Base-by-base conservation (phyloP, 2,797 vertebrate species). In the Phylloscopus collybita region DNA sequence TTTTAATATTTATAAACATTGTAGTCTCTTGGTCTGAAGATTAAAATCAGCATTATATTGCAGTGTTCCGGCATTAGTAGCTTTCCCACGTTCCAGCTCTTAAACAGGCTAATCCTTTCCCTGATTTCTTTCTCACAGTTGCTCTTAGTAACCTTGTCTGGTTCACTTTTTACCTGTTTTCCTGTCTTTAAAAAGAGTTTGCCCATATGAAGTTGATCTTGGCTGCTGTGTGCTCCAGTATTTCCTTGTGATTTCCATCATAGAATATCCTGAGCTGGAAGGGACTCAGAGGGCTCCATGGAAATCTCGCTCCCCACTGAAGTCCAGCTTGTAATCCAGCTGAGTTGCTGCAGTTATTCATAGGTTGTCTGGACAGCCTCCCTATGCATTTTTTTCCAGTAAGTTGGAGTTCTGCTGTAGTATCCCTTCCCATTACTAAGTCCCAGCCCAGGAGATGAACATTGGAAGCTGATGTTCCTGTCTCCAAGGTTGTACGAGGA, bases 1-100 rank as follows among this genome's bases (percentile, higher is more conserved):
- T 88, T 91, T 71, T 74, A 80, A 57, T 83, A 80, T 87, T 82
- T 86, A 67, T 76, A 74, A 74, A 67, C 50, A 4, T 34, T 19
- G 38, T 49, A 67, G 42, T 67, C 49, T 70, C 45, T 32, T 86
- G 66, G 14, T 62, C 71, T 87, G 72, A 87, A 76, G 61, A 80
- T 83, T 6, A 74, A 82, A 85, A 71, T 74, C 17, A 20, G 49
- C 51, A 22, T 89, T 95, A 36, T 50, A 29, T 36, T 88, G 34
- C 27, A 20, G n/a, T 62, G 11, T 80, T 83, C 1, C 5, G 34
- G n/a, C 30, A 18, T 82, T 62, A 62, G 40, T 50, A 53, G n/a
- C 23, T 70, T 91, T 91, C 34, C 40, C 45, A 42, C 0, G 1
- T 88, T 69, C 9, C 25, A 56, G n/a, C 65, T 87, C 53, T 65